phyloP scores from a whole-genome alignment of 2,888 invertebrate genomes.

The Xanthorhoe spadicearia region DNA sequence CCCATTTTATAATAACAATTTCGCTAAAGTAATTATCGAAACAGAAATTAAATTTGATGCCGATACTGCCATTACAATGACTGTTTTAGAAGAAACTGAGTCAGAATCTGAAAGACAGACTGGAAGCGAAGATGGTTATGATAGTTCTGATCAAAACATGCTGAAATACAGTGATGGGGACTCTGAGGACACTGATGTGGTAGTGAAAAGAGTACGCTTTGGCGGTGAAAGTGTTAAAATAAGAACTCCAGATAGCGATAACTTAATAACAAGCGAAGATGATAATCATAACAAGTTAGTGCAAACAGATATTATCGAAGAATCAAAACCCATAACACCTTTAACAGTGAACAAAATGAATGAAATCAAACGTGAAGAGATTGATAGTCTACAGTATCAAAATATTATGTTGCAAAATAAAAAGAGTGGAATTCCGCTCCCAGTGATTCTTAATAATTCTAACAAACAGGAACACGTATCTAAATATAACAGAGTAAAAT shows the following conservation, averaged over 20 bases:
- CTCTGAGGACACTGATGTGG: slow-evolving; percentile 83
- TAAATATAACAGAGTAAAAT: slow-evolving; percentile 66
- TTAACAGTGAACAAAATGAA: slow-evolving; percentile 64
- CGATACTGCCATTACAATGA: slow-evolving; percentile 93
- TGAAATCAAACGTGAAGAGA: slow-evolving; percentile 67
- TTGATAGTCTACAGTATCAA: slow-evolving; percentile 58
- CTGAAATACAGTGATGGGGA: slow-evolving; percentile 87
- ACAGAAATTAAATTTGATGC: slow-evolving; percentile 93
- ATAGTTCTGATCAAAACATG: slow-evolving; percentile 79
- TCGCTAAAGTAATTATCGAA: slow-evolving; percentile 90
- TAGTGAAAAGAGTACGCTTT: slow-evolving; percentile 90
- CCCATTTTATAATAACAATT: slow-evolving; percentile 73
- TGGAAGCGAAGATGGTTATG: slow-evolving; percentile 75
- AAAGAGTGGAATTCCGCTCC: slow-evolving; percentile 76
- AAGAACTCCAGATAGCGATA: slow-evolving; percentile 93
- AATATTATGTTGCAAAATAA: slow-evolving; percentile 51
- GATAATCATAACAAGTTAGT: slow-evolving; percentile 61
- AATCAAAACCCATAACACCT: slow-evolving; percentile 56
- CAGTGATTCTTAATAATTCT: slow-evolving; percentile 66
- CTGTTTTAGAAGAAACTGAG: slow-evolving; percentile 90
- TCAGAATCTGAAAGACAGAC: slow-evolving; percentile 76
- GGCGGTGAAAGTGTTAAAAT: slow-evolving; percentile 95
- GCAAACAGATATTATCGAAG: slow-evolving; percentile 55
- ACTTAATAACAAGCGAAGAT: slow-evolving; percentile 85
- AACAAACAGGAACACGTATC: slow-evolving; percentile 52